Base-by-base conservation (phyloP, 2,113 vertebrate genomes). In the human region DNA sequence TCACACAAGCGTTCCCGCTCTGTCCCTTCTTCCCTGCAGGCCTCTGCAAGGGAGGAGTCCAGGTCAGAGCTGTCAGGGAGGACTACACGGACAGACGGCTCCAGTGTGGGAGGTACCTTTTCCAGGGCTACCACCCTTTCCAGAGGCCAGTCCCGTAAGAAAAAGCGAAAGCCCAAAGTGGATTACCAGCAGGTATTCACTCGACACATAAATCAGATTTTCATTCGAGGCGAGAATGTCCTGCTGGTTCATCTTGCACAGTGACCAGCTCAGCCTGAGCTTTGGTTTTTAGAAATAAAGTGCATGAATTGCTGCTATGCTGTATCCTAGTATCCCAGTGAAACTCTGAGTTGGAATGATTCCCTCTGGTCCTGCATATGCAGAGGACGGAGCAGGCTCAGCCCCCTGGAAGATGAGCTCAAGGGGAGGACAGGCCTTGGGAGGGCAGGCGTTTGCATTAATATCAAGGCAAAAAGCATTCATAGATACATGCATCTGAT, bases 181-280 rank as follows among this genome's bases (percentile, higher is more conserved):
- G 99, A 99, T 98, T 99, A 99, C 61, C 99, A 99, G 82, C 99
- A 99, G 97, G 99, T 99, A 90, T 99, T 99, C 85, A 99, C 98
- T 9, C 99, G 99, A 4, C 99, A 99, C 96, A 99, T 99, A 89
- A 99, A 99, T 98, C 99, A 99, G 98, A 99, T 99, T 57, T 99
- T 99, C 93, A 99, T 99, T 96, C 98, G 99, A 35, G 99, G 99
- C 1, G 99, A 99, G 98, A 99, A 99, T 84, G 98, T 99, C n/a
- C 97, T 99, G 94, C 99, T 99, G 92, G 99, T 99, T 20, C 99
- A 99, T 97, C 98, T 99, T 79, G 98, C 98, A 66, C 98, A 99
- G 91, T 99, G 98, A 99, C 93, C 89, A 83, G 81, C 97, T 96
- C 90, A 59, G 94, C 93, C 95, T 57, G 87, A 5, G 68, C 94